These are phyloP conservation scores for Anseranas semipalmata DNA, from an alignment of 2,113 vertebrate species.

Conservation along the genomic window DNA sequence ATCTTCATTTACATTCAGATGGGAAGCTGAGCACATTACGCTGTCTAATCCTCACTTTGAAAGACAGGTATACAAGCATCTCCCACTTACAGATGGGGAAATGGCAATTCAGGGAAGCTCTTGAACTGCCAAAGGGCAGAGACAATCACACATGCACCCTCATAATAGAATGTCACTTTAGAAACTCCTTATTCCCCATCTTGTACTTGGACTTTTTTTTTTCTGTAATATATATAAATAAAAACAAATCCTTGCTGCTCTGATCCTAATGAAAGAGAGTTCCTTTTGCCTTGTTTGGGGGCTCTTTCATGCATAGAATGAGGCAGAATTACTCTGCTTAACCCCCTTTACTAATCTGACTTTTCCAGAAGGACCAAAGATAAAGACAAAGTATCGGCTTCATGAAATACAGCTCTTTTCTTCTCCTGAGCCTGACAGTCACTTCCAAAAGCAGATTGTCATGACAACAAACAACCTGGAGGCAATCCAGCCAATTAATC, in stretches of 20 bases:
- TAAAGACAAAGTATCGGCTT: not conserved
- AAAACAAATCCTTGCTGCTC: not conserved
- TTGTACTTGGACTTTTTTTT: not conserved
- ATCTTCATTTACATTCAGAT: not conserved
- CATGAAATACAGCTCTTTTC: slow-evolving; percentile 42
- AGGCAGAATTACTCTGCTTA: not conserved
- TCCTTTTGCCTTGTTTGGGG: not conserved
- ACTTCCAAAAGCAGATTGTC: slow-evolving; percentile 55
- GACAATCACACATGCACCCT: not conserved
- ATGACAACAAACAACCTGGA: slow-evolving; percentile 69
- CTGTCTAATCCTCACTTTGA: not conserved
- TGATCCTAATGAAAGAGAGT: not conserved
- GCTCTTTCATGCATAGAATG: not conserved
- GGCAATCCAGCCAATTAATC: slow-evolving; percentile 51
- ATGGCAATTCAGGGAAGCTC: not conserved
- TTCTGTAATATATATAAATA: not conserved
- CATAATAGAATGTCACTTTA: not conserved
- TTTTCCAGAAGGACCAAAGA: slow-evolving; percentile 16
- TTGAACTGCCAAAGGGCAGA: not conserved
- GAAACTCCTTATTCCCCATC: not conserved
- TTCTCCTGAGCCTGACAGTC: slow-evolving; percentile 6
- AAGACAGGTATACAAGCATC: not conserved
- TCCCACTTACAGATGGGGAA: not conserved
- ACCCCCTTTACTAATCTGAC: not conserved
- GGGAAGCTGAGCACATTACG: not conserved